Conservation (phyloP, 2,797 vertebrate genomes). For the Myoxocephalus aenaeus region DNA sequence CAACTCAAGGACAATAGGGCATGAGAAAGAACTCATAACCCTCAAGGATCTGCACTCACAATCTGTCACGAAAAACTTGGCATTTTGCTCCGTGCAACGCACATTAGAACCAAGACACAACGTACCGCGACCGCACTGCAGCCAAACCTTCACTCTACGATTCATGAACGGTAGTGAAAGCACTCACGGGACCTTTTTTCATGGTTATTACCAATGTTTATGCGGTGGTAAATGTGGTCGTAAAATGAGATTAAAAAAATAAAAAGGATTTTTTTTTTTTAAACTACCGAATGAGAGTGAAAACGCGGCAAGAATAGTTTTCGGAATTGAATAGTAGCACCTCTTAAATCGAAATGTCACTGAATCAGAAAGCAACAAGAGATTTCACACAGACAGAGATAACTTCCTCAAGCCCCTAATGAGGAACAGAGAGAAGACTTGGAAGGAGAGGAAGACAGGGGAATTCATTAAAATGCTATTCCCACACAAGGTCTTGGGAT, state of each 20-base stretch:
- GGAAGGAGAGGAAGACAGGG: slow-evolving; percentile 50
- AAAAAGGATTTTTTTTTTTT: background rate
- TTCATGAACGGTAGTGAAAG: background rate
- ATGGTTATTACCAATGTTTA: background rate
- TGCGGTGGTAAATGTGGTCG: background rate
- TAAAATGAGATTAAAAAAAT: background rate
- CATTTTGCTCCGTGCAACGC: background rate
- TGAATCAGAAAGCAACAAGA: background rate
- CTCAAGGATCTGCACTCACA: background rate
- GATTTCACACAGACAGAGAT: slow-evolving; percentile 30
- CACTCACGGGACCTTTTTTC: background rate
- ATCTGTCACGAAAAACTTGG: background rate
- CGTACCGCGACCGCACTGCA: background rate
- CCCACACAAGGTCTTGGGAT: slow-evolving; percentile 60
- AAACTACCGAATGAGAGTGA: background rate
- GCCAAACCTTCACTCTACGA: background rate
- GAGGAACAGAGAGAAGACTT: slow-evolving; percentile 65
- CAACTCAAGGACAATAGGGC: background rate
- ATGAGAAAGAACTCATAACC: background rate
- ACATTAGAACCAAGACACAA: background rate
- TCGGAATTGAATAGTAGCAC: background rate
- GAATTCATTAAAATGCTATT: slow-evolving; percentile 59
- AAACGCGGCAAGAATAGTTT: background rate
- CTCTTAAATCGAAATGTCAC: background rate
- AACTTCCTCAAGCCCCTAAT: slow-evolving; percentile 71